Base-by-base conservation (phyloP, 2,888 invertebrate species). In the Muscina levida region DNA sequence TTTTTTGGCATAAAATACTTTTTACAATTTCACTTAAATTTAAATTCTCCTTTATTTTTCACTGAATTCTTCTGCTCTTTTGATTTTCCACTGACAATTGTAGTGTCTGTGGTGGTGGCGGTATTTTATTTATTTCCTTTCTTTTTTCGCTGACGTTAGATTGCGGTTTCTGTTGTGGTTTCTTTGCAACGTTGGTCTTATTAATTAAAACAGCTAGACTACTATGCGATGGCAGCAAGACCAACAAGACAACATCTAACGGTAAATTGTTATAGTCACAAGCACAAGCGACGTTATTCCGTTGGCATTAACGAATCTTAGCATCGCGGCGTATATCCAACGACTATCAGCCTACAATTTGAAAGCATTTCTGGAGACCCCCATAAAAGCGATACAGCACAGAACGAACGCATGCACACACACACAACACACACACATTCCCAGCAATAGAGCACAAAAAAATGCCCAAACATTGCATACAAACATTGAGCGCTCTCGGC, bases 321-420 rank as follows among this genome's bases (percentile, higher is more conserved):
- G 85, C 88, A 88, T 89, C 88, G 89, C 88, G 88, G 86, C 89
- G 88, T 88, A 85, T 88, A 86, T 87, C 86, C 88, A 88, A 88
- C 89, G 88, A 88, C 88, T 88, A 86, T 85, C 85, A 85, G 84
- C 82, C 84, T 83, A 81, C 84, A 82, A 84, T 83, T 84, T 85
- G 83, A 84, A 85, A 84, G 82, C 83, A 82, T 84, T 87, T 87
- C 88, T 88, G 86, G 87, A 88, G 88, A 87, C 88, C 82, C 66
- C 72, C 73, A 72, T 31, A 70, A 17, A 19, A 62, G 37, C 15
- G 19, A 37, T 31, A 57, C 46, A 53, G 46, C 31, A 37, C 59
- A 57, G 17, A 11, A 62, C 17, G 19, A 1, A 19, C n/a, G 15
- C 65, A 73, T 42, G 24, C 70, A 26, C 57, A 71, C 42, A 31